Percentiles rank a stretch among this genome's conserved stretches.
phyloP scores from a whole-genome alignment of 2,113 vertebrate genomes.

The Pterocles burchelli region DNA sequence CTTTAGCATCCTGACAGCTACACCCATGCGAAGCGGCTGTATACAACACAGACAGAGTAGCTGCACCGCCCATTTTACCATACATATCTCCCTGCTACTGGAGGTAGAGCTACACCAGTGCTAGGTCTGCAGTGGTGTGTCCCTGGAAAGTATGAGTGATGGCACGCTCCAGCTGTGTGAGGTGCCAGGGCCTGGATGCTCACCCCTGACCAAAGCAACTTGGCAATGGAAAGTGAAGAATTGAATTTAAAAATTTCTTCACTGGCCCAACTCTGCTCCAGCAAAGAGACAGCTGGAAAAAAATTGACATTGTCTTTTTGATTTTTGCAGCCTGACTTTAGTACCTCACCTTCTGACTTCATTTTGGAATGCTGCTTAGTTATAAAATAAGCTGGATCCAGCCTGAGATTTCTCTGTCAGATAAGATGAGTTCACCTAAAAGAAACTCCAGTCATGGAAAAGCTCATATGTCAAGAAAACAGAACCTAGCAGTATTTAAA shows the following conservation, averaged over 20 bases:
- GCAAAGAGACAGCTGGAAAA: not conserved
- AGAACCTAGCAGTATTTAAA: not conserved
- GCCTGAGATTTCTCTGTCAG: conserved; percentile 17
- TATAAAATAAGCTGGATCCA: conserved; percentile 22
- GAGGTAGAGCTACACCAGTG: not conserved
- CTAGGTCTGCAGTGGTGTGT: not conserved
- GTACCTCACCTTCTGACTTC: conserved; percentile 13
- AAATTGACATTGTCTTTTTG: not conserved
- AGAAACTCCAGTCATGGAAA: conserved; percentile 3
- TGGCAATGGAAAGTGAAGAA: not conserved
- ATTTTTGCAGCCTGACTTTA: not conserved
- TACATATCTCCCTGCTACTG: not conserved
- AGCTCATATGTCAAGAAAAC: not conserved
- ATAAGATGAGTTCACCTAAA: conserved; percentile 1
- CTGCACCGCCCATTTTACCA: not conserved
- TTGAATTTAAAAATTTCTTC: not conserved
- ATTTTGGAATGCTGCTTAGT: not conserved
- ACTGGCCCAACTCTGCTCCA: not conserved
- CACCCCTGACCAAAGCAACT: not conserved
- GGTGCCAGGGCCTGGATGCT: not conserved
- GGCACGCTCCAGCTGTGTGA: rapidly evolving
- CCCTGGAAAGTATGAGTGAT: not conserved
- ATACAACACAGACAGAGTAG: not conserved
- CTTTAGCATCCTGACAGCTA: not conserved
- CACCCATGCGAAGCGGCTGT: not conserved